Evolutionary conservation across 2,797 vertebrate species (phyloP).

Genomic region (Thalassophryne amazonica): DNA sequence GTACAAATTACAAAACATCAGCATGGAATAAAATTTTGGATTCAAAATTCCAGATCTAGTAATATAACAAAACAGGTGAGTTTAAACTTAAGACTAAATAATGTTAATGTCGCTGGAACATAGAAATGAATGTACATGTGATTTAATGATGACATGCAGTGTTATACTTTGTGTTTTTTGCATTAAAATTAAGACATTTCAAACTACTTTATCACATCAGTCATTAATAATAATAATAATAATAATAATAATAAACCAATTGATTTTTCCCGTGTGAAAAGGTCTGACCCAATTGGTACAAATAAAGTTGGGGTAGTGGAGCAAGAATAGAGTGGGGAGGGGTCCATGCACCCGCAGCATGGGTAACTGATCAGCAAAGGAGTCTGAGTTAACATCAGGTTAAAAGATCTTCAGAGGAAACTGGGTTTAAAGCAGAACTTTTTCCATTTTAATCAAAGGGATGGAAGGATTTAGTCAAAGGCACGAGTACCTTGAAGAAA

Average conservation of each 20-base stretch:
- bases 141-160: slow-evolving; percentile 6
- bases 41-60: too few relatives aligned
- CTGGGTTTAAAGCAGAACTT: slow-evolving; percentile 8
- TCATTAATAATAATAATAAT: slow-evolving; percentile 12
- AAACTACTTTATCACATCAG: background rate
- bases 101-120: background rate
- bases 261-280: slow-evolving; percentile 16
- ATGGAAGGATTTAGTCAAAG: slow-evolving; percentile 48
- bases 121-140: slow-evolving; percentile 9
- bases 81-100: too few relatives aligned
- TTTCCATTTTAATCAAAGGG: slow-evolving; percentile 32
- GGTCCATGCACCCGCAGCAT: slow-evolving; percentile 36
- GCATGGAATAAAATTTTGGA: too few relatives aligned
- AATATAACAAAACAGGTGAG: too few relatives aligned
- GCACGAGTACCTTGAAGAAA: background rate
- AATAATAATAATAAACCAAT: background rate
- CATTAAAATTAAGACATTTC: too few relatives aligned
- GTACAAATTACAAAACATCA: background rate
- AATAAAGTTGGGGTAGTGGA: slow-evolving; percentile 68
- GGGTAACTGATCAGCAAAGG: slow-evolving; percentile 39
- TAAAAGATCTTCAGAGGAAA: slow-evolving; percentile 42
- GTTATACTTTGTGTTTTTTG: too few relatives aligned
- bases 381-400: slow-evolving; percentile 59
- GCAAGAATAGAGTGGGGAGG: slow-evolving; percentile 51
- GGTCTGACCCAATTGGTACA: slow-evolving; percentile 97